phyloP scores from a whole-genome alignment of 1,140 invertebrate genomes.

The Eulimnadia texana region DNA sequence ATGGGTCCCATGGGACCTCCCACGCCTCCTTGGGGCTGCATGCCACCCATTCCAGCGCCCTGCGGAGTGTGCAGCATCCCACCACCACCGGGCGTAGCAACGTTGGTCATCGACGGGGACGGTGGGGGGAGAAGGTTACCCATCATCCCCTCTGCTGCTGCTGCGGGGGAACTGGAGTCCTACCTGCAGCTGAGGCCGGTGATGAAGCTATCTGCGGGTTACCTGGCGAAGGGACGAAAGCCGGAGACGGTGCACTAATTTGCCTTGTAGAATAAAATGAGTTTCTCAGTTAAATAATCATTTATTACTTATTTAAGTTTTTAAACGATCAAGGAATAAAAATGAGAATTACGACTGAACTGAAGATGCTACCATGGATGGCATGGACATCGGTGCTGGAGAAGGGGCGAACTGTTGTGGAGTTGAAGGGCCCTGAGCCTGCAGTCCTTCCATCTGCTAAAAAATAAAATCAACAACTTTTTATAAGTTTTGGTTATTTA shows the following conservation, averaged over 20 bases:
- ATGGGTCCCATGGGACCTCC: slow-evolving; percentile 20
- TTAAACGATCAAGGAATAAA: no score
- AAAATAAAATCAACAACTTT: not conserved
- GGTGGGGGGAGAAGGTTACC: slow-evolving; percentile 48
- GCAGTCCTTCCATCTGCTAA: not conserved
- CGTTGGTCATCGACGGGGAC: slow-evolving; percentile 1
- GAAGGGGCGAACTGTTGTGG: slow-evolving; percentile 21
- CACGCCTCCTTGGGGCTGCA: not conserved
- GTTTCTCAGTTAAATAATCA: not conserved
- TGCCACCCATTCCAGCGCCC: slow-evolving; percentile 8
- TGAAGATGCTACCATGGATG: slow-evolving; percentile 45
- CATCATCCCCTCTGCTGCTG: slow-evolving; percentile 2
- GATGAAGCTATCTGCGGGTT: slow-evolving; percentile 37
- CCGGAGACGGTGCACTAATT: slow-evolving; percentile 42
- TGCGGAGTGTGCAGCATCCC: slow-evolving; percentile 9
- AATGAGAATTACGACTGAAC: slow-evolving; percentile 49
- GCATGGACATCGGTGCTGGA: slow-evolving; percentile 19
- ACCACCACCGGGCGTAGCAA: slow-evolving; percentile 36
- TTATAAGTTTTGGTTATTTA: not conserved
- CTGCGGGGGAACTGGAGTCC: slow-evolving; percentile 2
- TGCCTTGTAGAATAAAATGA: slow-evolving; percentile 7
- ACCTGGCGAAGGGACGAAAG: slow-evolving; percentile 50
- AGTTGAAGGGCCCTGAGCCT: not conserved
- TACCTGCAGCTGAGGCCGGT: slow-evolving; percentile 22
- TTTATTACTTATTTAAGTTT: no score